Percentiles rank a stretch among this genome's conserved stretches.
phyloP scores from a whole-genome alignment of 1,140 invertebrate species.

The Bombus confusus region DNA sequence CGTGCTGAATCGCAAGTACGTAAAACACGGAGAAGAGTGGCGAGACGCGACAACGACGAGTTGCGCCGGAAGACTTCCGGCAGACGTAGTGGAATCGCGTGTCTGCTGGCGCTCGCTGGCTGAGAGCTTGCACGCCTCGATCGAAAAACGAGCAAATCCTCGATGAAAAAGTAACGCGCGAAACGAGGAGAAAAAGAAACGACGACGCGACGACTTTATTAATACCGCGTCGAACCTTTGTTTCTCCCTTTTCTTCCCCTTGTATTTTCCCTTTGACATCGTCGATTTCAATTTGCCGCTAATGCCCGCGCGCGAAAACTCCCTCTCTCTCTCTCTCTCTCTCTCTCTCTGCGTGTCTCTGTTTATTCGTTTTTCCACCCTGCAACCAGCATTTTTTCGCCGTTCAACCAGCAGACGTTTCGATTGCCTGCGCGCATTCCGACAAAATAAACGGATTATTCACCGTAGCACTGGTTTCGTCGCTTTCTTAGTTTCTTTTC shows the following conservation, averaged over 20 bases:
- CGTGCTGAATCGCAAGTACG: constrained; percentile 48
- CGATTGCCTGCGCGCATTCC: not conserved
- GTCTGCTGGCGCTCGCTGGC: not conserved
- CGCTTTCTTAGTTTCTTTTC: not conserved
- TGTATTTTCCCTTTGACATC: not conserved
- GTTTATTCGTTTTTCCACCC: not conserved
- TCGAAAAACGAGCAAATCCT: not conserved
- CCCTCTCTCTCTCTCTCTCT: not conserved
- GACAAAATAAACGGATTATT: constrained; percentile 22
- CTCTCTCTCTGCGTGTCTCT: too few species aligned
- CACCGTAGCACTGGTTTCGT: not conserved
- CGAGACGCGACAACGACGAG: constrained; percentile 51
- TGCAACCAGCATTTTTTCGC: not conserved
- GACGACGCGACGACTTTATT: not conserved
- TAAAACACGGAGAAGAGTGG: constrained; percentile 21
- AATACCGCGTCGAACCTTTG: not conserved
- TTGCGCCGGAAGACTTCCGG: constrained; percentile 7
- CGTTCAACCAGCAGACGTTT: not conserved
- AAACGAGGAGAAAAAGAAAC: not conserved
- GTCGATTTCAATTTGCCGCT: constrained; percentile 18
- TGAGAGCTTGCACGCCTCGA: not conserved
- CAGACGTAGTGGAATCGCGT: not conserved
- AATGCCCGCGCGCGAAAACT: not conserved
- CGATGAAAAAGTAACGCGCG: not conserved
- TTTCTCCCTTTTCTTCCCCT: not conserved